Evolutionary conservation across 1,140 invertebrate genomes (phyloP).

Genomic region (Polypedilum pembai): DNA sequence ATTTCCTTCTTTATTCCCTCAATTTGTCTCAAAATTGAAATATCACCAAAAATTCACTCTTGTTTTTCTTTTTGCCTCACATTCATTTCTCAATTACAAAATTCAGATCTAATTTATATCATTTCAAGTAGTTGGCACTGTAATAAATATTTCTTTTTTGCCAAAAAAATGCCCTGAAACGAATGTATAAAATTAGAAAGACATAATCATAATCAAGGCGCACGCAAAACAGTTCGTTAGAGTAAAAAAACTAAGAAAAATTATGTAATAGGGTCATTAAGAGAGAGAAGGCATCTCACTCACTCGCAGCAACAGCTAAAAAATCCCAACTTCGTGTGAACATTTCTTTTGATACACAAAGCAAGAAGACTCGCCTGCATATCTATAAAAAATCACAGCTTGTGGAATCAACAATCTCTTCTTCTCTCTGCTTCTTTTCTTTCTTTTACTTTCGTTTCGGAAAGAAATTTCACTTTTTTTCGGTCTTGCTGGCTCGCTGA

Average conservation of each 20-base stretch:
- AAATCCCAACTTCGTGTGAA: neutral
- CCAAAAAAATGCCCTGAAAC: no score
- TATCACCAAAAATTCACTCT: no score
- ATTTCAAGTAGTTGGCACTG: no score
- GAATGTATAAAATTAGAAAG: neutral
- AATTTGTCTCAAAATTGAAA: no score
- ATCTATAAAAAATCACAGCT: neutral
- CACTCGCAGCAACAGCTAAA: neutral
- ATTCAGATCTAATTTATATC: no score
- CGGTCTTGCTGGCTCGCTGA: neutral
- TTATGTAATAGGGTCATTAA: neutral
- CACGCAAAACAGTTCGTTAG: no score
- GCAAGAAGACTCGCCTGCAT: neutral
- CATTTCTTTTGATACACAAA: neutral
- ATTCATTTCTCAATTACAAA: no score
- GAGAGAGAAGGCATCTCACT: neutral
- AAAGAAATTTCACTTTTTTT: constrained; percentile 5
- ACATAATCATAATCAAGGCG: neutral
- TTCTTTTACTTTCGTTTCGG: constrained; percentile 12
- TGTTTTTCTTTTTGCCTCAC: no score
- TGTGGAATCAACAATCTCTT: constrained; percentile 18
- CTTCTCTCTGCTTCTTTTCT: neutral
- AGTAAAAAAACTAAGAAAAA: neutral
- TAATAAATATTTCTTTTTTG: no score
- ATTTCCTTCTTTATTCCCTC: no score